Evolutionary conservation across 2,888 invertebrate genomes (phyloP).

Genomic region (Camponotus fellah): DNA sequence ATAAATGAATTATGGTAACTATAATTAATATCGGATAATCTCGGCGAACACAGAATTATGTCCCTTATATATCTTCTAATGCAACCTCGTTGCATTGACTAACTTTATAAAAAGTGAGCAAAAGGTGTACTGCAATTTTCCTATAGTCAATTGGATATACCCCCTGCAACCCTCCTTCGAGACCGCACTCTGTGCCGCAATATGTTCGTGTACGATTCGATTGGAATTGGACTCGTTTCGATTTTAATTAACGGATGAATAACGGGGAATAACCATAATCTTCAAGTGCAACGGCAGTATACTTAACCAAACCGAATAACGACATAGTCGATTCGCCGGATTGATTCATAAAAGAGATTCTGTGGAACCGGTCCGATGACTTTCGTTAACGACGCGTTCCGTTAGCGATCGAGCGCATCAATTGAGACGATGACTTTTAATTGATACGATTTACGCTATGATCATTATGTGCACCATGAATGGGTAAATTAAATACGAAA

Average conservation of each 20-base stretch:
- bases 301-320: neutral
- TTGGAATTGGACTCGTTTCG: conserved; percentile 64
- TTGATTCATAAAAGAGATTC: conserved; percentile 6
- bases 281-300: conserved; percentile 9
- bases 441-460: neutral
- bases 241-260: conserved; percentile 81
- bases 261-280: conserved; percentile 70
- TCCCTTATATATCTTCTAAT: conserved; percentile 53
- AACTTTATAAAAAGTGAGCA: neutral
- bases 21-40: conserved; percentile 44
- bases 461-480: neutral
- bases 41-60: conserved; percentile 59
- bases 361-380: neutral
- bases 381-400: neutral
- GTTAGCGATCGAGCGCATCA: neutral
- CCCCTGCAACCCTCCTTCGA: conserved; percentile 18
- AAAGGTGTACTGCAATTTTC: conserved; percentile 20
- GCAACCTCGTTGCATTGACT: conserved; percentile 31
- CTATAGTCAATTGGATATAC: neutral
- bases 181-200: neutral
- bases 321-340: neutral
- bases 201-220: conserved; percentile 40
- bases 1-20: conserved; percentile 35
- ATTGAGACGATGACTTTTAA: neutral
- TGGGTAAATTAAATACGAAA: neutral